Evolutionary conservation across 2,797 vertebrate species (phyloP), one percentile per base, ranked within the genome.

Genomic region (Lagocephalus sceleratus): DNA sequence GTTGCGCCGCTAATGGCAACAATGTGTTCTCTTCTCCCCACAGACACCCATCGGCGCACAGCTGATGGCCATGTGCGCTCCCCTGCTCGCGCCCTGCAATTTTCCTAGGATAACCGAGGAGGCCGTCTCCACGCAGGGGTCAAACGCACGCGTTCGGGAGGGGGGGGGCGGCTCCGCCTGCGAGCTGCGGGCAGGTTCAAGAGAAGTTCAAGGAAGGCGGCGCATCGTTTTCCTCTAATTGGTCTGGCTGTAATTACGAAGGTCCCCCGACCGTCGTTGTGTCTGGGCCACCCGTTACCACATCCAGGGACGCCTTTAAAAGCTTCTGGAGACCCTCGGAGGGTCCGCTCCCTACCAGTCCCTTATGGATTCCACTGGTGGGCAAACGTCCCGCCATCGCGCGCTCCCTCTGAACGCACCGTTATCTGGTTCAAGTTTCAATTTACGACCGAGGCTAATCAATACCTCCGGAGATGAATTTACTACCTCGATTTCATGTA

Each of bases 141-240:
- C 73, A 75, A 57, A 75, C 52, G 47, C 70, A 76, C 8, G 7
- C 29, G 32, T 10, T n/a, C n/a, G n/a, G n/a, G 73, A 79, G 54
- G 35, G 73, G 79, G 55, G 35, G 17, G 14, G 40, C 72, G 72
- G 41, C 75, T 57, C 71, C 60, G 48, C 69, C 68, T 74, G 40
- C 75, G 69, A 16, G 39, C 11, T 52, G 32, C 8, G 47, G 49
- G 47, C 25, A 58, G 69, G 84, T 83, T 88, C 85, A 83, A 38
- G 44, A 12, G 41, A 56, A 85, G 87, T 81, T 87, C 81, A 83
- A 76, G 76, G 76, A 60, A 79, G 73, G 43, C 63, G 40, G 49
- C 63, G 59, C 70, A 61, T 78, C 61, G 58, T 79, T 85, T 78
- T 69, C 66, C 57, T 51, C 73, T 3, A 42, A 85, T 83, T 78